Percentiles rank a stretch among this genome's conserved stretches.
Evolutionary conservation across 2,888 invertebrate genomes (phyloP).

Genomic region (Blastobasis adustella): DNA sequence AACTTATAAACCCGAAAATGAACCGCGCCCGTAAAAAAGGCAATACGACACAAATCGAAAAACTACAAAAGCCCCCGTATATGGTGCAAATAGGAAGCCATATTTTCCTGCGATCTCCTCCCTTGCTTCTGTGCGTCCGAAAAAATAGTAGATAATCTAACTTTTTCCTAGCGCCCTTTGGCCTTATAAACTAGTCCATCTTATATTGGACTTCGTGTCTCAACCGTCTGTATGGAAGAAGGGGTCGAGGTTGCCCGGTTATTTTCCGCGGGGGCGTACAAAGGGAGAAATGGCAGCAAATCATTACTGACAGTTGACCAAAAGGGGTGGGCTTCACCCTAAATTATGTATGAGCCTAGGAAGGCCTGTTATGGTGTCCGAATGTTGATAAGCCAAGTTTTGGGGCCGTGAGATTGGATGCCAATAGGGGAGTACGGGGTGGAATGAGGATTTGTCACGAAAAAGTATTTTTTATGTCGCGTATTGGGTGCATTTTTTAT

Average conservation of each 20-base stretch:
- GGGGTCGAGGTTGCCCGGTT: slow-evolving; percentile 29
- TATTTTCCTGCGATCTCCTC: slow-evolving; percentile 66
- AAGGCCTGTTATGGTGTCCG: slow-evolving; percentile 74
- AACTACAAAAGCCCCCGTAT: slow-evolving; percentile 42
- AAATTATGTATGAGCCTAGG: slow-evolving; percentile 72
- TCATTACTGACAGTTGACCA: slow-evolving; percentile 76
- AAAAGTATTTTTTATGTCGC: slow-evolving; percentile 28
- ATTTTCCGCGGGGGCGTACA: slow-evolving; percentile 49
- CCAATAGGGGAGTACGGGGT: slow-evolving; percentile 44
- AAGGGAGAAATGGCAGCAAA: slow-evolving; percentile 65
- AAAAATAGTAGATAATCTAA: slow-evolving; percentile 72
- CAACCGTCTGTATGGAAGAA: slow-evolving; percentile 6
- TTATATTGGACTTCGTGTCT: slow-evolving; percentile 19
- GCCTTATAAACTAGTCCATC: slow-evolving; percentile 31
- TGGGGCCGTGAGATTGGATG: slow-evolving; percentile 58
- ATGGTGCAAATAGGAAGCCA: slow-evolving; percentile 69
- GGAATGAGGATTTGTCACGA: slow-evolving; percentile 55
- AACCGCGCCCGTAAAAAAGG: slow-evolving; percentile 20
- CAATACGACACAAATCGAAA: slow-evolving; percentile 31
- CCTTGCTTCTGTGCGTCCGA: slow-evolving; percentile 63
- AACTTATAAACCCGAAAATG: slow-evolving; percentile 18
- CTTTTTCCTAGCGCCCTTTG: slow-evolving; percentile 66
- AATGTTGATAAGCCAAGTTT: slow-evolving; percentile 73
- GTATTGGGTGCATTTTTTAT: slow-evolving; percentile 28
- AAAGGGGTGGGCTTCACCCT: slow-evolving; percentile 63